Evolutionary conservation across 2,797 vertebrate genomes (phyloP).

Genomic region (Smutsia gigantea): DNA sequence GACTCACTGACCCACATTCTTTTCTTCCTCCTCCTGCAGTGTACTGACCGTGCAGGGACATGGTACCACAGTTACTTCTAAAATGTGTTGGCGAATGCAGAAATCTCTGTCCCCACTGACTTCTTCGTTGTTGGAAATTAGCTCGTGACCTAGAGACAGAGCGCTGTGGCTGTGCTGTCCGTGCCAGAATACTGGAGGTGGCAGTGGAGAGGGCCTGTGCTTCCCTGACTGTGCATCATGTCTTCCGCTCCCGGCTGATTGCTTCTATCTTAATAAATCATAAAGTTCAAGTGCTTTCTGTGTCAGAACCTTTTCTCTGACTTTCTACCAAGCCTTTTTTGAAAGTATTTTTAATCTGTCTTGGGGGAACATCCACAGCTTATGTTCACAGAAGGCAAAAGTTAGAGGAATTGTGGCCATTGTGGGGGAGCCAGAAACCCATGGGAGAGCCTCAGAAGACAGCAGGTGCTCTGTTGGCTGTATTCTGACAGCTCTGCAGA

Average conservation of each 20-base stretch:
- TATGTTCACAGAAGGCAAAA: not conserved
- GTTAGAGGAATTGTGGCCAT: not conserved
- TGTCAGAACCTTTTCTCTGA: not conserved
- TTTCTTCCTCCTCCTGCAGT: not conserved
- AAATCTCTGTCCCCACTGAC: slow-evolving; percentile 31
- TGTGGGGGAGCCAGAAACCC: not conserved
- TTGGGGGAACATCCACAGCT: not conserved
- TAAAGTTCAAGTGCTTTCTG: not conserved
- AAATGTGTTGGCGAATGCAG: slow-evolving; percentile 50
- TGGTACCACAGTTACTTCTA: slow-evolving; percentile 32
- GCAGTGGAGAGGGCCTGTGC: not conserved
- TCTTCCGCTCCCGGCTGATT: not conserved
- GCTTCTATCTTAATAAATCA: not conserved
- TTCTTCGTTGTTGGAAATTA: slow-evolving; percentile 56
- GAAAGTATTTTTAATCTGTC: slow-evolving; percentile 16
- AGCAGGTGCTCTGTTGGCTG: not conserved
- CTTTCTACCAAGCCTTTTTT: not conserved
- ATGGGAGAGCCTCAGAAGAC: not conserved
- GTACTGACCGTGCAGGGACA: not conserved
- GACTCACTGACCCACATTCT: slow-evolving; percentile 64
- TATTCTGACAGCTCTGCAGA: not conserved
- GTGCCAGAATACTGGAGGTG: not conserved
- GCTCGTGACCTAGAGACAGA: slow-evolving; percentile 52
- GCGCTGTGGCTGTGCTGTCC: not conserved
- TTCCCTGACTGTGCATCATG: not conserved